Conservation (phyloP, 1,140 invertebrate genomes). For the Triops cancriformis region DNA sequence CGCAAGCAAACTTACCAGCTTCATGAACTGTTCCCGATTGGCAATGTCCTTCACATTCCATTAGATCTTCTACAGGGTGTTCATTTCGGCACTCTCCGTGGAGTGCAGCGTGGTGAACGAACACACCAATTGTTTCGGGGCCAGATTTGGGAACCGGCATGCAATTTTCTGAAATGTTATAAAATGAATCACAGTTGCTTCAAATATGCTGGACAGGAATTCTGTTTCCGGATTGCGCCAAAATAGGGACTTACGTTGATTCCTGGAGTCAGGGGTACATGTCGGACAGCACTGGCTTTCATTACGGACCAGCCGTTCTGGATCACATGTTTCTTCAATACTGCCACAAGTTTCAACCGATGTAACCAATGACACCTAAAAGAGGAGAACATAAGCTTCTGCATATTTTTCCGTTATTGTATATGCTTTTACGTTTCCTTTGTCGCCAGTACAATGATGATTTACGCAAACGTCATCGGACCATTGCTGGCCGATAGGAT, state of each 20-base stretch:
- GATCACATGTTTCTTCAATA: conserved; percentile 31
- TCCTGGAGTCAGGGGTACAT: not conserved
- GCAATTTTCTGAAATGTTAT: conserved; percentile 32
- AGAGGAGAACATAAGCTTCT: not conserved
- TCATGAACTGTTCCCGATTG: conserved; percentile 32
- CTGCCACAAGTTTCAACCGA: conserved; percentile 29
- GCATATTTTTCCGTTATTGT: too few relatives aligned
- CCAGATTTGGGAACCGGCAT: conserved; percentile 29
- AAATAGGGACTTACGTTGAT: not conserved
- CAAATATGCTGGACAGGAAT: not conserved
- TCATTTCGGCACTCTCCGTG: conserved; percentile 34
- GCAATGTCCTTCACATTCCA: conserved; percentile 34
- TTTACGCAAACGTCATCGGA: conserved; percentile 32
- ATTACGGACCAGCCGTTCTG: conserved; percentile 20
- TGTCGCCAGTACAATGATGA: conserved; percentile 32
- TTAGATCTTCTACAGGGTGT: conserved; percentile 31
- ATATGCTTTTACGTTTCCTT: conserved; percentile 23
- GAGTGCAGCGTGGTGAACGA: conserved; percentile 28
- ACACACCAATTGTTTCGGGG: conserved; percentile 32
- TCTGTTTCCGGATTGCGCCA: not conserved
- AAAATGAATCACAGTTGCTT: not conserved
- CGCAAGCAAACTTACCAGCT: conserved; percentile 29
- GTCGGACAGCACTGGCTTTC: conserved; percentile 25
- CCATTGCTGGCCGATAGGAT: conserved; percentile 39
- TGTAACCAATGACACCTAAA: conserved; percentile 26